Evolutionary conservation across 2,888 invertebrate species (phyloP).

Genomic region (Drosophila siamana): DNA sequence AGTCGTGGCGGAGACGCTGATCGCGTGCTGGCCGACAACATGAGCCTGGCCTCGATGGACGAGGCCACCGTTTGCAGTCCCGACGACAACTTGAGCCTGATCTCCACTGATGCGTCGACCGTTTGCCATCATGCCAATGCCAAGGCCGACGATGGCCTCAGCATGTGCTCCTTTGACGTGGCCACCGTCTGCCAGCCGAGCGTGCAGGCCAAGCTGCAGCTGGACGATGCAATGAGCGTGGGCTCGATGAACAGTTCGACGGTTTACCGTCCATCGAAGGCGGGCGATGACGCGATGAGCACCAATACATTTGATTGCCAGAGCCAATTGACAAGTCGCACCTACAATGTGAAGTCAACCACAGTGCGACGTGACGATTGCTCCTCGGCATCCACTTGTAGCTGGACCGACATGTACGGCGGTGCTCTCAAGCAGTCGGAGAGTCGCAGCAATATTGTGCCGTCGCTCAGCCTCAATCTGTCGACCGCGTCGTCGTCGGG

Average conservation of each 20-base stretch:
- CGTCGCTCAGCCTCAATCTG: conserved; percentile 75
- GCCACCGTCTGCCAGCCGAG: conserved; percentile 6
- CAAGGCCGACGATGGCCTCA: conserved; percentile 33
- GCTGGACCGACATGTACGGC: conserved; percentile 65
- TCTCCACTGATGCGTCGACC: conserved; percentile 22
- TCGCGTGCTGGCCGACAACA: background rate
- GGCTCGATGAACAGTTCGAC: conserved; percentile 14
- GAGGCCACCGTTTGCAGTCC: conserved; percentile 27
- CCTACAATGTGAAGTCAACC: conserved; percentile 41
- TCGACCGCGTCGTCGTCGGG: conserved; percentile 58
- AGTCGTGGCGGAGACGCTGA: background rate
- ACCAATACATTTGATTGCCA: conserved; percentile 13
- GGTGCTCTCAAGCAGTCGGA: conserved; percentile 51
- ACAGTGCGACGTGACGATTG: conserved; percentile 36
- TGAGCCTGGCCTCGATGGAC: conserved; percentile 28
- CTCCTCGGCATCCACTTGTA: conserved; percentile 58
- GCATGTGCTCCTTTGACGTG: conserved; percentile 17
- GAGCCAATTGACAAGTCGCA: conserved; percentile 51
- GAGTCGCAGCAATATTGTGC: conserved; percentile 71
- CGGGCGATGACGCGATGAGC: background rate
- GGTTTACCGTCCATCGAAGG: background rate
- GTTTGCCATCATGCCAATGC: background rate
- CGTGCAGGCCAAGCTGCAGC: background rate
- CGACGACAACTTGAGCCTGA: conserved; percentile 30
- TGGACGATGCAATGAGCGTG: conserved; percentile 17